Evolutionary conservation across 2,797 vertebrate species (phyloP).

Genomic region (Champsocephalus gunnari): DNA sequence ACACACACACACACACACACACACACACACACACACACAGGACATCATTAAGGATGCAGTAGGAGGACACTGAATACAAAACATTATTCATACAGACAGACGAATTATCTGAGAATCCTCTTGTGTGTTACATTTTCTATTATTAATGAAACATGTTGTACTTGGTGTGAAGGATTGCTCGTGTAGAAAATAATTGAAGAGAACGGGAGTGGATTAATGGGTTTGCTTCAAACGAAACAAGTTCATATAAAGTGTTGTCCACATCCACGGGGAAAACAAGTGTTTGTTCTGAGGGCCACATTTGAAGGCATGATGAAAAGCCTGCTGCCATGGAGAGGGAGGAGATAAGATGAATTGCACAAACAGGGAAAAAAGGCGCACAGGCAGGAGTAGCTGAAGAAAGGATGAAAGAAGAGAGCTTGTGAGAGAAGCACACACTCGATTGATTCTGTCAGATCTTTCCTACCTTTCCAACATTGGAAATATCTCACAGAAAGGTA

Average conservation of each 20-base stretch:
- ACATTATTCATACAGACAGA: slow-evolving; percentile 16
- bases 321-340: not conserved
- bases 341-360: not conserved
- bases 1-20: slow-evolving; percentile 3
- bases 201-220: not conserved
- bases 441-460: not conserved
- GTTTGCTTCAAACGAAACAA: not conserved
- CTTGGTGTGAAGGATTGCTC: not conserved
- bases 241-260: not conserved
- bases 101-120: slow-evolving; percentile 12
- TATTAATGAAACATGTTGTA: slow-evolving; percentile 22
- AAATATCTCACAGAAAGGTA: not conserved
- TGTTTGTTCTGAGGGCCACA: not conserved
- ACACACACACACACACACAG: not conserved
- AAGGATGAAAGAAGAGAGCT: not conserved
- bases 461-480: not conserved
- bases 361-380: not conserved
- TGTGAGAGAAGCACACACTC: not conserved
- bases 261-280: not conserved
- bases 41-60: slow-evolving; percentile 29
- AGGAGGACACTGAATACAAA: slow-evolving; percentile 32
- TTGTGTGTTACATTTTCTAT: slow-evolving; percentile 14
- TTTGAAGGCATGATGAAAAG: not conserved
- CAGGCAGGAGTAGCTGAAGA: too few relatives aligned
- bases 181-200: not conserved